Evolutionary conservation across 2,797 vertebrate genomes (phyloP).

Genomic region (Rachycentron canadum): DNA sequence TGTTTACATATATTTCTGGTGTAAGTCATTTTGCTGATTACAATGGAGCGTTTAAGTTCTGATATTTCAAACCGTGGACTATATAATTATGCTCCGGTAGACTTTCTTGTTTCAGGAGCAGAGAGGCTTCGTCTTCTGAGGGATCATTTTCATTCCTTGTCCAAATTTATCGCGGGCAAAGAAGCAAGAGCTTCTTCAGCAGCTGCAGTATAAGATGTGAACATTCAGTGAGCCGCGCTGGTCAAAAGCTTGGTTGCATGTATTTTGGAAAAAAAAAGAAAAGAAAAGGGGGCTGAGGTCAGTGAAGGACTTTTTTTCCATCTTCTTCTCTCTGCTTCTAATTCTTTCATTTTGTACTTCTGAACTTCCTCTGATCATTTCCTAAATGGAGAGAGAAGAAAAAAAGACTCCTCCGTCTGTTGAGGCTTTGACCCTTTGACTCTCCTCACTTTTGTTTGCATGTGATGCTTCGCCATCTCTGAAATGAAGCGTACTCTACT

Average conservation of each 20-base stretch:
- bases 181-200: background rate
- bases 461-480: constrained; percentile 12
- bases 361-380: constrained; percentile 14
- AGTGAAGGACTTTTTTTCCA: background rate
- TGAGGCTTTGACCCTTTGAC: constrained; percentile 51
- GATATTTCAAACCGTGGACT: constrained; percentile 2
- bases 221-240: background rate
- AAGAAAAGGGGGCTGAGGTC: constrained; percentile 16
- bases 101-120: background rate
- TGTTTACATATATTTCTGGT: background rate
- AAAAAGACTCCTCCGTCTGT: background rate
- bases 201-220: constrained; percentile 5
- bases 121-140: background rate
- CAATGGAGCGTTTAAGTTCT: constrained; percentile 9
- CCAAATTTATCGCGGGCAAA: background rate
- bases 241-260: constrained; percentile 27
- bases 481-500: constrained; percentile 33
- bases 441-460: constrained; percentile 28
- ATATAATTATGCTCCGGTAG: constrained; percentile 7
- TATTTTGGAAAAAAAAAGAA: constrained; percentile 26
- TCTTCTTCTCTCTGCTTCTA: background rate
- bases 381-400: background rate
- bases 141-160: background rate
- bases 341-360: constrained; percentile 19
- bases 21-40: constrained; percentile 7